Conservation (phyloP, 2,797 vertebrate genomes). For the Poeciliopsis paucimaculata region DNA sequence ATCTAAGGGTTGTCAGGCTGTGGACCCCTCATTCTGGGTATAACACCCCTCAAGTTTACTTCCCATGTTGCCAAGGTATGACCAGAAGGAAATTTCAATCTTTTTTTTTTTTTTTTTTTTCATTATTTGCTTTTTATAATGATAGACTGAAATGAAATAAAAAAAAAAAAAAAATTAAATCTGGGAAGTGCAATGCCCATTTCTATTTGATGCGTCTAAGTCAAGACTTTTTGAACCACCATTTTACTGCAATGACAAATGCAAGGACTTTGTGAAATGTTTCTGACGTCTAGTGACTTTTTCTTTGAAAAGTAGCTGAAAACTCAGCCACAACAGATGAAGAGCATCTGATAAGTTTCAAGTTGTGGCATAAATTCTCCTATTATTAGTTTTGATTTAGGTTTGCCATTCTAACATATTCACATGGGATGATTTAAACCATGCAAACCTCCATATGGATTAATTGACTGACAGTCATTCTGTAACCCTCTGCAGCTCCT, state of each 20-base stretch:
- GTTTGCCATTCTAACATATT: too few species aligned
- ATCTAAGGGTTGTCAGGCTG: not conserved
- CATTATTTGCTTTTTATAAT: not conserved
- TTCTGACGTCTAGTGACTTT: not conserved
- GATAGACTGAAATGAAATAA: not conserved
- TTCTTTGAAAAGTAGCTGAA: not conserved
- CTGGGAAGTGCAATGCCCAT: not conserved
- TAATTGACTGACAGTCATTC: not conserved
- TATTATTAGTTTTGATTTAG: too few species aligned
- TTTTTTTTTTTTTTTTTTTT: not conserved
- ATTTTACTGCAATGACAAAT: not conserved
- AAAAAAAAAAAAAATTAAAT: not conserved
- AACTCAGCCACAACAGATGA: not conserved
- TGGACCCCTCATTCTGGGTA: not conserved
- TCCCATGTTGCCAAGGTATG: not conserved
- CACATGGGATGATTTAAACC: too few species aligned
- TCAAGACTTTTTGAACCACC: not conserved
- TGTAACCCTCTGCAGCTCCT: not conserved
- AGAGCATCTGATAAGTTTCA: not conserved
- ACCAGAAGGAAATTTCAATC: not conserved
- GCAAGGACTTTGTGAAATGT: not conserved
- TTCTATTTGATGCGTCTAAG: not conserved
- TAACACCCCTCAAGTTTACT: not conserved
- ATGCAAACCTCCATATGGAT: not conserved
- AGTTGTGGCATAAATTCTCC: too few species aligned